Percentiles rank a stretch among this genome's conserved stretches.
Conservation (phyloP, 2,113 vertebrate genomes). For the Dolichallabes microphthalmus region DNA sequence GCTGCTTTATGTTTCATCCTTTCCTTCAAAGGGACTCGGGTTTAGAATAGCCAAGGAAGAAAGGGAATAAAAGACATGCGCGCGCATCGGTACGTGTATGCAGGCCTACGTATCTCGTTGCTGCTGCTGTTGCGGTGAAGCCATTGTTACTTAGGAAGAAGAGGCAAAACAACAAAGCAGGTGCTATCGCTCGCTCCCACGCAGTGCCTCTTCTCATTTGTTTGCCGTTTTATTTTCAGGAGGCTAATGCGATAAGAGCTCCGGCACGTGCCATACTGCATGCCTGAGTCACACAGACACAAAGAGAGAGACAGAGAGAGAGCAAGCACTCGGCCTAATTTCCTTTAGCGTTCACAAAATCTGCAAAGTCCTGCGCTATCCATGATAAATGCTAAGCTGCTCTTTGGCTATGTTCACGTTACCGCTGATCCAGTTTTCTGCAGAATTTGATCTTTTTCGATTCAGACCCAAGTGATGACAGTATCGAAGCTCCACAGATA, state of each 20-base stretch:
- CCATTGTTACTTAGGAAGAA: slow-evolving; percentile 48
- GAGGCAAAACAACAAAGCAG: slow-evolving; percentile 51
- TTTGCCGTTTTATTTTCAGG: slow-evolving; percentile 43
- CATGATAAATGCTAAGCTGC: slow-evolving; percentile 33
- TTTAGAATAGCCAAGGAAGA: slow-evolving; percentile 44
- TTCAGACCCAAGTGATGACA: not conserved
- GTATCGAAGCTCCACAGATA: not conserved
- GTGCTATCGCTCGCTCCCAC: slow-evolving; percentile 52
- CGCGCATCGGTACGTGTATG: not conserved
- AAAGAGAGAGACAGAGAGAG: not conserved
- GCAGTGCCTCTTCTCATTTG: slow-evolving; percentile 44
- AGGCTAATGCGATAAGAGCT: slow-evolving; percentile 50
- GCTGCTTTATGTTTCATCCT: slow-evolving; percentile 52
- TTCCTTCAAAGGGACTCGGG: slow-evolving; percentile 53
- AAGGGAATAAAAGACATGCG: slow-evolving; percentile 22
- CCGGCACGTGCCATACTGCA: slow-evolving; percentile 13
- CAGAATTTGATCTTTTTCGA: not conserved
- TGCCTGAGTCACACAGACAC: slow-evolving; percentile 24
- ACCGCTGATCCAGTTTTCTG: not conserved
- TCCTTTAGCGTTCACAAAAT: slow-evolving; percentile 26
- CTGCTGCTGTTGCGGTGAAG: slow-evolving; percentile 35
- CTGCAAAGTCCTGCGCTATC: slow-evolving; percentile 37
- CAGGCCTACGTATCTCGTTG: slow-evolving; percentile 41
- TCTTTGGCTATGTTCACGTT: not conserved
- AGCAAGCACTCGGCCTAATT: slow-evolving; percentile 30